Evolutionary conservation across 2,888 invertebrate species (phyloP).

Genomic region (Monoplex corrugatus): DNA sequence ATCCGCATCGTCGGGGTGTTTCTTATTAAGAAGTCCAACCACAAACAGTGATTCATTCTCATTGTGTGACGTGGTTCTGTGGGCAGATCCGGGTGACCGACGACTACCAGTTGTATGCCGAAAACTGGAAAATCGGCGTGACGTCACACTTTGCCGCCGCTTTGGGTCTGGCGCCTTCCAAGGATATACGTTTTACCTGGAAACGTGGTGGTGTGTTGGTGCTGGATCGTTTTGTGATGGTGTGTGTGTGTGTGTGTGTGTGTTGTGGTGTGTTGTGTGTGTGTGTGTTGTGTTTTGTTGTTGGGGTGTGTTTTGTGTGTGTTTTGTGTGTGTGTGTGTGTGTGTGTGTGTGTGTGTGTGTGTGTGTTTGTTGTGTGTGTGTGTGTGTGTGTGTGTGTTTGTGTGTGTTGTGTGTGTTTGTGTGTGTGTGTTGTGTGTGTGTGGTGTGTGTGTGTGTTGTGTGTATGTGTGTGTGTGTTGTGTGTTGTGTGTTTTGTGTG

Average conservation of each 20-base stretch:
- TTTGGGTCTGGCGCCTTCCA: conserved; percentile 70
- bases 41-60: too few relatives aligned
- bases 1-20: too few relatives aligned
- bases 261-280: not conserved
- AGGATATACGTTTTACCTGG: conserved; percentile 69
- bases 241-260: conserved; percentile 9
- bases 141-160: conserved; percentile 69
- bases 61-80: not conserved
- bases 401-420: too few relatives aligned
- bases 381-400: too few relatives aligned
- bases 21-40: too few relatives aligned
- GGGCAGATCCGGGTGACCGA: conserved; percentile 66
- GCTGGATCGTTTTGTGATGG: not conserved
- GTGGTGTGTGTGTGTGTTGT: too few relatives aligned
- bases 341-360: conserved; percentile 8
- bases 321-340: not conserved
- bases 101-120: conserved; percentile 66
- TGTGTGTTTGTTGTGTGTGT: too few relatives aligned
- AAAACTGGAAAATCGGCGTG: conserved; percentile 72
- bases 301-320: not conserved
- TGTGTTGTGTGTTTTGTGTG: too few relatives aligned
- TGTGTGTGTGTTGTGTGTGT: too few relatives aligned
- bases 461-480: too few relatives aligned
- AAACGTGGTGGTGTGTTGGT: conserved; percentile 60
- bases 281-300: not conserved